Percentiles rank a stretch among this genome's conserved stretches.
Conservation (phyloP, 1,140 invertebrate species). For the Drosophila pseudoananassae region DNA sequence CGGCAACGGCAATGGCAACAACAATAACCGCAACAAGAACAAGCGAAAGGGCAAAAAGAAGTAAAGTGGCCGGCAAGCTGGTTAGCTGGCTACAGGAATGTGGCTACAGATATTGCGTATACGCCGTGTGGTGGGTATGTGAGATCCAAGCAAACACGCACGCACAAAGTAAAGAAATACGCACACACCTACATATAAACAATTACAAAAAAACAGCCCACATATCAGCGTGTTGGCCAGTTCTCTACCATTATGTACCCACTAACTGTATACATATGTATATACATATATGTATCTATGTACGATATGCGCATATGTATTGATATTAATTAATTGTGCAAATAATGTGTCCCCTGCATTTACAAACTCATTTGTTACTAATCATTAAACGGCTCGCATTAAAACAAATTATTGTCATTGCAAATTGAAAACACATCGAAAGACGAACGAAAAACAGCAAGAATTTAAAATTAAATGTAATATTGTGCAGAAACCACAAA, state of each 20-base stretch:
- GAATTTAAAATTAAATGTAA: slow-evolving; percentile 40
- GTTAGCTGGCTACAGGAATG: slow-evolving; percentile 6
- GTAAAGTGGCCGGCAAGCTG: slow-evolving; percentile 27
- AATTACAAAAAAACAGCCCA: slow-evolving; percentile 24
- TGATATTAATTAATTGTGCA: slow-evolving; percentile 75
- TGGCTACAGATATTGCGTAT: slow-evolving; percentile 48
- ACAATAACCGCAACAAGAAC: slow-evolving; percentile 66
- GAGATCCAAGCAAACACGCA: slow-evolving; percentile 19
- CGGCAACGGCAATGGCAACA: neutral
- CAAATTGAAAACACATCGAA: slow-evolving; percentile 37
- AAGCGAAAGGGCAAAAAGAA: slow-evolving; percentile 76
- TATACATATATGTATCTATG: slow-evolving; percentile 34
- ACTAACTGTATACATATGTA: slow-evolving; percentile 41
- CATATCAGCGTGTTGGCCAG: slow-evolving; percentile 60
- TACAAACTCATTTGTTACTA: slow-evolving; percentile 78
- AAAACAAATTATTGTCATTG: slow-evolving; percentile 43
- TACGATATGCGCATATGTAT: slow-evolving; percentile 54
- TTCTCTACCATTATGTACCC: slow-evolving; percentile 35
- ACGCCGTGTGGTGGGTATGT: slow-evolving; percentile 66
- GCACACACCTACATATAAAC: slow-evolving; percentile 27
- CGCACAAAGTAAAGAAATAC: slow-evolving; percentile 11
- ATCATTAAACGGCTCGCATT: slow-evolving; percentile 46
- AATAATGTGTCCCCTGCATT: slow-evolving; percentile 73
- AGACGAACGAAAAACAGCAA: slow-evolving; percentile 12
- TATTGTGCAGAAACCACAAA: slow-evolving; percentile 48